Percentiles rank a stretch among this genome's conserved stretches.
Conservation (phyloP, 2,888 invertebrate species). For the Erpobdella octoculata region DNA sequence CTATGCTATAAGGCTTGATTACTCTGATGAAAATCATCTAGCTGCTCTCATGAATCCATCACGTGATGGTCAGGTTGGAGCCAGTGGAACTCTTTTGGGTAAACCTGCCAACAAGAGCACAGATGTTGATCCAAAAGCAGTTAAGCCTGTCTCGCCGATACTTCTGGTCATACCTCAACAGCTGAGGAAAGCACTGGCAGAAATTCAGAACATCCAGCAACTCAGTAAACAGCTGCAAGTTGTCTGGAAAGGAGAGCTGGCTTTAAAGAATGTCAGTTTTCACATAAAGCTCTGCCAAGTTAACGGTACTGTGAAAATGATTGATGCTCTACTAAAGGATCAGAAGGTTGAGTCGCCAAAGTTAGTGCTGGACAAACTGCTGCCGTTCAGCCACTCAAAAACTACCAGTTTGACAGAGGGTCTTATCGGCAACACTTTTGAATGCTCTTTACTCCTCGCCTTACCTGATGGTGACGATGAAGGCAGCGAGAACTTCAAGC, state of each 20-base stretch:
- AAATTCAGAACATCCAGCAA: constrained; percentile 42
- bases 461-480: background rate
- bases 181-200: constrained; percentile 10
- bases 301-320: constrained; percentile 84
- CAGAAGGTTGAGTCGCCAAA: constrained; percentile 45
- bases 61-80: background rate
- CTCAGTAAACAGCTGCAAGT: constrained; percentile 56
- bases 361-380: background rate
- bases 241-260: constrained; percentile 89
- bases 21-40: constrained; percentile 67
- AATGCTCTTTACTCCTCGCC: background rate
- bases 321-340: constrained; percentile 88
- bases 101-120: background rate
- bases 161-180: background rate
- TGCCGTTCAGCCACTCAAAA: background rate
- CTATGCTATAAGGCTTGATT: constrained; percentile 75
- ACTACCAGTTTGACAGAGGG: background rate
- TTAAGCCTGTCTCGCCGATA: background rate
- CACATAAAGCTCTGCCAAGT: constrained; percentile 88
- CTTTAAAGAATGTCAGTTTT: constrained; percentile 88
- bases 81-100: background rate
- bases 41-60: background rate
- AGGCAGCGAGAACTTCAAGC: background rate
- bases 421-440: background rate
- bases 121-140: background rate